phyloP scores from a whole-genome alignment of 2,888 invertebrate species.

The Aphodius sticticus region DNA sequence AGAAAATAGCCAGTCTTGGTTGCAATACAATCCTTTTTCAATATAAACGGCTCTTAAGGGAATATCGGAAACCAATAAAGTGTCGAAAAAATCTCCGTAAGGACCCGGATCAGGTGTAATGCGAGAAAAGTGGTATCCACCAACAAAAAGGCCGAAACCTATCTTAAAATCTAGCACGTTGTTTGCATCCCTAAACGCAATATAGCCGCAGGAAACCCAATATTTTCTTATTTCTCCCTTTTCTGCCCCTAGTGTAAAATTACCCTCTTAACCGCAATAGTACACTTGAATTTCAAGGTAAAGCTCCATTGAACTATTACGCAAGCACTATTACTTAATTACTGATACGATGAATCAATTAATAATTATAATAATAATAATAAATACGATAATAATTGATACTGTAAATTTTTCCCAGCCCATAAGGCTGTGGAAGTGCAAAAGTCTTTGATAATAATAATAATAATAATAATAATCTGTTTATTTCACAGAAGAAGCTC shows the following conservation, averaged over 20 bases:
- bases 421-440: no score
- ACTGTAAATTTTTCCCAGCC: no score
- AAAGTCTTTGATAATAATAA: no score
- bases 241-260: background rate
- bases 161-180: background rate
- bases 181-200: background rate
- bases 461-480: no score
- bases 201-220: background rate
- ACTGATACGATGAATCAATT: no score
- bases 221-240: background rate
- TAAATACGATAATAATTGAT: no score
- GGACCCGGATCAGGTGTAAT: slow-evolving; percentile 4
- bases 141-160: background rate
- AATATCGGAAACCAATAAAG: background rate
- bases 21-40: background rate
- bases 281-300: background rate
- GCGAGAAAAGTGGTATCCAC: background rate
- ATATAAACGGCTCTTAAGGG: background rate
- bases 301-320: background rate
- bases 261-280: background rate
- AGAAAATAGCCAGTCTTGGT: background rate
- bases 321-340: no score
- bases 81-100: background rate
- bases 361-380: no score
- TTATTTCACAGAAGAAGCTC: no score